phyloP scores from a whole-genome alignment of 2,797 vertebrate species.

The Tympanoctomys barrerae region DNA sequence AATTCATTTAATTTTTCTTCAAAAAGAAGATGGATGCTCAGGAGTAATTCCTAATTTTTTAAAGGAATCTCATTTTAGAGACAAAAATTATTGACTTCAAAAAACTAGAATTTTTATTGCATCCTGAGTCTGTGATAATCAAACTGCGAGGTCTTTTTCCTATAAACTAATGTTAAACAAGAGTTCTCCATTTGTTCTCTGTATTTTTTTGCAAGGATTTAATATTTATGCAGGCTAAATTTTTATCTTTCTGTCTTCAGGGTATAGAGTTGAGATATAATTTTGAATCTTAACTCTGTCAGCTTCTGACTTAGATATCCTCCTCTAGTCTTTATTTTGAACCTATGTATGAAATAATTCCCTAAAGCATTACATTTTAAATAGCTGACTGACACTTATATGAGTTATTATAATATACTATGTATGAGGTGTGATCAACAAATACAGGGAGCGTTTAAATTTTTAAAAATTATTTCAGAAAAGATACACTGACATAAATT shows the following conservation, averaged over 20 bases:
- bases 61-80: constrained; percentile 57
- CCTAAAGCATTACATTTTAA: neutral
- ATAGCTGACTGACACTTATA: neutral
- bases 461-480: neutral
- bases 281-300: constrained; percentile 53
- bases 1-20: constrained; percentile 33
- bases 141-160: constrained; percentile 43
- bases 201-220: constrained; percentile 28
- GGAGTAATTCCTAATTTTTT: constrained; percentile 4
- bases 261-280: constrained; percentile 36
- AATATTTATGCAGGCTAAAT: constrained; percentile 46
- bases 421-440: neutral
- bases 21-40: constrained; percentile 50
- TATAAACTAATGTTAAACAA: constrained; percentile 52
- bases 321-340: neutral
- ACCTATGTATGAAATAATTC: constrained; percentile 46
- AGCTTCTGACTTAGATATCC: neutral
- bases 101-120: constrained; percentile 50
- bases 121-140: constrained; percentile 44
- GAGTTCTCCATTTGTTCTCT: constrained; percentile 55
- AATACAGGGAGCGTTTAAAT: neutral
- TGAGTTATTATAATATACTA: neutral
- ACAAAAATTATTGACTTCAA: constrained; percentile 47
- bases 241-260: constrained; percentile 62
- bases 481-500: neutral